These are phyloP conservation scores for Alloplasta piceator DNA, from an alignment of 2,888 invertebrate genomes.

Conservation along the genomic window DNA sequence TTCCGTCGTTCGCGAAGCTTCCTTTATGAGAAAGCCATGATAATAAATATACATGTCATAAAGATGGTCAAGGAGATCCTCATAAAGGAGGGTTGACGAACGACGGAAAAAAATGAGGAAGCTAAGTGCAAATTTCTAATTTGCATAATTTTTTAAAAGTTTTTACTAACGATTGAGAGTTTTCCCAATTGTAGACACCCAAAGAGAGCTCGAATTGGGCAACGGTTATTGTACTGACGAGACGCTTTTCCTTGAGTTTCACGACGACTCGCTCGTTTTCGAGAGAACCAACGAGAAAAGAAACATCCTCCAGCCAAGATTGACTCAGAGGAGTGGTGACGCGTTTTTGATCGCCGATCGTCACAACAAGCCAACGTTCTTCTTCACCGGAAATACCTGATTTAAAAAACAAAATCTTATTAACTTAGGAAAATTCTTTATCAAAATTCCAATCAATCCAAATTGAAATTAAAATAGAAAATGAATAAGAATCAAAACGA, in stretches of 20 bases:
- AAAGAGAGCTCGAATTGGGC: slow-evolving; percentile 83
- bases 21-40: too few species aligned
- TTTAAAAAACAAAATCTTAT: too few species aligned
- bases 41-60: too few species aligned
- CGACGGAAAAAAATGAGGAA: too few species aligned
- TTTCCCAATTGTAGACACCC: slow-evolving; percentile 83
- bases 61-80: too few species aligned
- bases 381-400: slow-evolving; percentile 80
- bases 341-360: slow-evolving; percentile 83
- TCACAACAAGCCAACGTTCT: slow-evolving; percentile 83
- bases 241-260: slow-evolving; percentile 84
- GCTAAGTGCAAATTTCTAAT: too few species aligned
- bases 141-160: too few species aligned
- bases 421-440: too few species aligned
- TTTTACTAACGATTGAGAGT: slow-evolving; percentile 80
- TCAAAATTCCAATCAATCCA: too few species aligned
- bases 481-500: background rate
- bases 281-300: slow-evolving; percentile 84
- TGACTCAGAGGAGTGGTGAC: slow-evolving; percentile 81
- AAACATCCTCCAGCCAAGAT: slow-evolving; percentile 84
- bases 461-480: too few species aligned
- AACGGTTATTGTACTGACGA: slow-evolving; percentile 84
- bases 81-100: too few species aligned
- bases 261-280: slow-evolving; percentile 83
- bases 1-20: too few species aligned